Evolutionary conservation across 2,888 invertebrate species (phyloP), one percentile per base, ranked within the genome.

Genomic region (Agonopterix subpropinquella): DNA sequence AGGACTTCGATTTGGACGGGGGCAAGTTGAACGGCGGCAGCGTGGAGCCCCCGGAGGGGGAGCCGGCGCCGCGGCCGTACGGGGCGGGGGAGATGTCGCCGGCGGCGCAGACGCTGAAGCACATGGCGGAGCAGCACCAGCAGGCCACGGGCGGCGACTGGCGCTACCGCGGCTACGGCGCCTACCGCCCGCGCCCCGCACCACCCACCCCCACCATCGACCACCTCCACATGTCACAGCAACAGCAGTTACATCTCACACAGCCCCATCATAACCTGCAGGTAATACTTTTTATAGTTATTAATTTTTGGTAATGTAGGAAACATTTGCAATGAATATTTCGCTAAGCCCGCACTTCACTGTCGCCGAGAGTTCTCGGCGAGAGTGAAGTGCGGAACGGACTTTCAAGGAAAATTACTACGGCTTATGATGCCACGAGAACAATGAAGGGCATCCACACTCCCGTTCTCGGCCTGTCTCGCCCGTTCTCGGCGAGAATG

Each of bases 111-210:
- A 98, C 97, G 0, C 89, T 98, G 47, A 98, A 98, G 76, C 97
- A 98, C 70, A 97, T 98, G 97, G 98, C 98, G 41, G 97, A 98
- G 76, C 98, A 98, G 78, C 98, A 98, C 81, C 97, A 97, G 83
- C 96, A 96, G 80, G 85, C 84, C 52, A 71, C 86, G 36, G 87
- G 85, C 73, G 93, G 94, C 1, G 90, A 90, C 73, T 91, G 84
- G 73, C 80, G 86, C 48, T 86, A 80, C 89, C 92, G 86, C 44
- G 92, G 78, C 89, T 90, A 39, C 37, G 46, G 73, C 89, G 64
- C 78, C 47, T 83, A 84, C 65, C 73, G 89, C 48, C 73, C 89
- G 62, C 87, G 87, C 50, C 77, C 72, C 59, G 75, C 70, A 65
- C 51, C 66, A 67, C 65, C 79, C 73, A 59, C 77, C 64, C 65